Evolutionary conservation across 2,113 vertebrate genomes (phyloP).

Genomic region (Calidris pugnax): DNA sequence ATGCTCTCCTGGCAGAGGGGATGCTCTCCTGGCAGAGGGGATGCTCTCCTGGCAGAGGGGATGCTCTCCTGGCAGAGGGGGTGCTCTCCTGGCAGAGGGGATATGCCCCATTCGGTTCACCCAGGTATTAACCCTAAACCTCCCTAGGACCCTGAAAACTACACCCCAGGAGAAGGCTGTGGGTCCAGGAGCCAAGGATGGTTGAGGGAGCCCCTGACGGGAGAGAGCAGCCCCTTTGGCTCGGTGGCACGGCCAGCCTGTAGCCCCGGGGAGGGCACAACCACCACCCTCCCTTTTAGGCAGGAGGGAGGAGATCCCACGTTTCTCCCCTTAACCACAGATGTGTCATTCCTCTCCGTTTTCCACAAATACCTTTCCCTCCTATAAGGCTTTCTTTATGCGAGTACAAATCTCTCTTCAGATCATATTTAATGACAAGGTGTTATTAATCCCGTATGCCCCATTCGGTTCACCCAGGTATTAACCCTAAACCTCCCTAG

Average conservation of each 20-base stretch:
- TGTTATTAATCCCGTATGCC: not conserved
- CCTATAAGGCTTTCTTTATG: not conserved
- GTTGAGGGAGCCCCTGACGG: not conserved
- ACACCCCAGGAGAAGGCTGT: not conserved
- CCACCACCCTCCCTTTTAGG: not conserved
- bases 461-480: accelerated
- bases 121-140: not conserved
- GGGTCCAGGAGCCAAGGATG: not conserved
- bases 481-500: not conserved
- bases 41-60: not conserved
- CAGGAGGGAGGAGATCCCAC: not conserved
- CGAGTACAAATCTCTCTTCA: not conserved
- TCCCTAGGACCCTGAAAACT: not conserved
- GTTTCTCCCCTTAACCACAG: not conserved
- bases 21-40: not conserved
- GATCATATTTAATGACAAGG: not conserved
- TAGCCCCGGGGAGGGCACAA: not conserved
- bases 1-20: too few species aligned
- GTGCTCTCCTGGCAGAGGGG: not conserved
- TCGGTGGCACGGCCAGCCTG: not conserved
- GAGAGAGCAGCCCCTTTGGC: not conserved
- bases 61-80: not conserved
- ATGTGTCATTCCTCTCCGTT: not conserved
- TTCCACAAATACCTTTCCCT: not conserved
- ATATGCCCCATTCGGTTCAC: not conserved